Conservation (phyloP, 2,113 vertebrate species). For the Corvus cornix region DNA sequence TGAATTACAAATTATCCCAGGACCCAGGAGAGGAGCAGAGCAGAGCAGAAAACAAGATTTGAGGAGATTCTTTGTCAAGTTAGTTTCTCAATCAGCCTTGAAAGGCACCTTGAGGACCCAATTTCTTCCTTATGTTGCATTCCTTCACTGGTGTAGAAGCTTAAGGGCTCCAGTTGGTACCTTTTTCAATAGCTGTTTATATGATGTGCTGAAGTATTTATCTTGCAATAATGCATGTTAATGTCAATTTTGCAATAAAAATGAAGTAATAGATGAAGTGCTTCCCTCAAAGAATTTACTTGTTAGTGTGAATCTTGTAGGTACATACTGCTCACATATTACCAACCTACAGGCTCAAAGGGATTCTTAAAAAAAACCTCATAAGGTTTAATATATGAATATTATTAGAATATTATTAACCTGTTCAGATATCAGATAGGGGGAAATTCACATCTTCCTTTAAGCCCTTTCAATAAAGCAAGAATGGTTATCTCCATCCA, state of each 20-base stretch:
- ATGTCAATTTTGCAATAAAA: constrained; percentile 33
- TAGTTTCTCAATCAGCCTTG: constrained; percentile 63
- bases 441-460: not conserved
- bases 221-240: constrained; percentile 32
- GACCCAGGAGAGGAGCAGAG: constrained; percentile 70
- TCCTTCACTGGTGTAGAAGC: constrained; percentile 23
- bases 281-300: not conserved
- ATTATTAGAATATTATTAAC: not conserved
- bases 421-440: not conserved
- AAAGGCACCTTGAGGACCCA: constrained; percentile 64
- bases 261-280: not conserved
- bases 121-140: constrained; percentile 61
- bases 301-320: not conserved
- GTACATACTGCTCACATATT: not conserved
- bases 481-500: not conserved
- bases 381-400: not conserved
- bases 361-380: not conserved
- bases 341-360: not conserved
- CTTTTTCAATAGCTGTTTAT: constrained; percentile 9
- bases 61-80: constrained; percentile 61
- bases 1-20: constrained; percentile 76
- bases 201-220: constrained; percentile 26
- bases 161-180: constrained; percentile 21
- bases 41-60: constrained; percentile 71
- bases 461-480: not conserved